A percentile compares a stretch with the other conserved stretches of the same genome.
Evolutionary conservation across 2,113 vertebrate genomes (phyloP).

Genomic region (Campylorhamphus procurvoides): DNA sequence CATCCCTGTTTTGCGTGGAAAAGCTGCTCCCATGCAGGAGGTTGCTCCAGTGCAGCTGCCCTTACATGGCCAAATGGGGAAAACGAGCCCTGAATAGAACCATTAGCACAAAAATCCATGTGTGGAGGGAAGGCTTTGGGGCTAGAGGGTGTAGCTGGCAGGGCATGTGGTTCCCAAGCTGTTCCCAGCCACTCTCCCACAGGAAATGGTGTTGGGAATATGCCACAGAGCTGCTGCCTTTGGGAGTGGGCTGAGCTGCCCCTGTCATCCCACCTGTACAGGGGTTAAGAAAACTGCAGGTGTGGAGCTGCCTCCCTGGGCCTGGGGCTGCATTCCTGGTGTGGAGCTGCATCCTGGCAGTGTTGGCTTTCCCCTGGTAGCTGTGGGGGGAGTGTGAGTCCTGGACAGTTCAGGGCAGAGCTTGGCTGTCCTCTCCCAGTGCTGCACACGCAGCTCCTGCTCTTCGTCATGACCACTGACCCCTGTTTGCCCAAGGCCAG

Average conservation of each 20-base stretch:
- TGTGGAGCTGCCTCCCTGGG: background rate
- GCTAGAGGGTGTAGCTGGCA: background rate
- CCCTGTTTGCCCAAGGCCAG: background rate
- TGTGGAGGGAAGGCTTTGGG: background rate
- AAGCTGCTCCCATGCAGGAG: background rate
- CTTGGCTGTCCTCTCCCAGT: background rate
- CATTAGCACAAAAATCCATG: background rate
- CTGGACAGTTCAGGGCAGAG: background rate
- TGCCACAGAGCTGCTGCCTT: background rate
- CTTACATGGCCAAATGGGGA: background rate
- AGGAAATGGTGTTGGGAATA: accelerated
- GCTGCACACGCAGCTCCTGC: background rate
- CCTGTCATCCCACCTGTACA: no score
- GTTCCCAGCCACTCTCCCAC: background rate
- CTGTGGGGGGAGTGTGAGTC: background rate
- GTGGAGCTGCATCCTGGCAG: background rate
- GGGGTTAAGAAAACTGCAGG: no score
- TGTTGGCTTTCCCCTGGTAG: background rate
- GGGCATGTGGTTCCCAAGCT: background rate
- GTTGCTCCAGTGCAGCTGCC: background rate
- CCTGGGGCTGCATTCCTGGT: background rate
- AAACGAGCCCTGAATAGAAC: background rate
- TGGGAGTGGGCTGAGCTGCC: background rate
- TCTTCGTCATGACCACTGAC: background rate
- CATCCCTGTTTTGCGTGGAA: background rate